Conservation (phyloP, 2,113 vertebrate genomes). For the Aleadryas rufinucha region DNA sequence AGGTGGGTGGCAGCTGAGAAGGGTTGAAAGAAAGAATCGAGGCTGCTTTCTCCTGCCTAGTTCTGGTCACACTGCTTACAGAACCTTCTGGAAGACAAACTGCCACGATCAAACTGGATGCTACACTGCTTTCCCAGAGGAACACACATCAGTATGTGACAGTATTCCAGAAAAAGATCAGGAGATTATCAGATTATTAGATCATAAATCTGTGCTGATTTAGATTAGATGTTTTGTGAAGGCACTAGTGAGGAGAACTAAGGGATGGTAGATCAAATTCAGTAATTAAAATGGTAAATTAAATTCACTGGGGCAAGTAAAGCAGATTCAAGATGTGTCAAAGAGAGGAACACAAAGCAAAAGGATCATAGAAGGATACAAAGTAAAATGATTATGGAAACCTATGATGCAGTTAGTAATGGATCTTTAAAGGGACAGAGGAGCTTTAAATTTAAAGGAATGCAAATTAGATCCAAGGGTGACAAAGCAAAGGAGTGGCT, state of each 20-base stretch:
- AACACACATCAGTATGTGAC: fast-evolving
- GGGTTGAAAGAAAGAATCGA: background rate
- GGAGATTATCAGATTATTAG: background rate
- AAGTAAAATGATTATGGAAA: background rate
- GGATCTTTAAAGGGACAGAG: background rate
- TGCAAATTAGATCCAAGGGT: background rate
- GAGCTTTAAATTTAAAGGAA: background rate
- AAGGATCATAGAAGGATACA: background rate
- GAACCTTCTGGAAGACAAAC: background rate
- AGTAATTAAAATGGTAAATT: background rate
- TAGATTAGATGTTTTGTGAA: background rate
- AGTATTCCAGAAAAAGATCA: background rate
- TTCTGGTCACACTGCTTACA: background rate
- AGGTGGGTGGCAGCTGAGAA: background rate
- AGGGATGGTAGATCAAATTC: background rate
- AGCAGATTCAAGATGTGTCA: background rate
- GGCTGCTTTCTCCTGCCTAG: background rate
- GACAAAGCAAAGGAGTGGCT: background rate
- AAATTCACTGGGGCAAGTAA: background rate
- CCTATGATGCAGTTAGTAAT: background rate
- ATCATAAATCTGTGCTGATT: background rate
- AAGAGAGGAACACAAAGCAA: background rate
- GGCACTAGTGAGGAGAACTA: background rate
- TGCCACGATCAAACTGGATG: fast-evolving
- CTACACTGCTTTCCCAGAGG: background rate